Evolutionary conservation across 1,140 invertebrate genomes (phyloP), one percentile per base, ranked within the genome.

Genomic region (Papilio aristodemus): DNA sequence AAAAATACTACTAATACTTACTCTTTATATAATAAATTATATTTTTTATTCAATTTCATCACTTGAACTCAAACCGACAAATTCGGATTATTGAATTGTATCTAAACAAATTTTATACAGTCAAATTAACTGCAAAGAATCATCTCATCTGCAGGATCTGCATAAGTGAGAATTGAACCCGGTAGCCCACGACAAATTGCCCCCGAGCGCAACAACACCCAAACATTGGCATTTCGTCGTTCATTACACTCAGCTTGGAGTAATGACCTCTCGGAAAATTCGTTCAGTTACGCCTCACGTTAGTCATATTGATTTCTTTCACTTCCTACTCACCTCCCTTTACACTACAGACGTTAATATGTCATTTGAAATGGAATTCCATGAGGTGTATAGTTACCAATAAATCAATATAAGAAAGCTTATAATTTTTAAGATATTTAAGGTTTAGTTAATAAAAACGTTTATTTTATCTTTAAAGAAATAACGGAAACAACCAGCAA

Each of bases 261-360:
- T 63, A 71, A 67, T 66, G 74, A 67, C 72, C 72, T 43, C 19
- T 17, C 54, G 64, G 38, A 76, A 74, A 69, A 70, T 73, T 71
- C 69, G 41, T 64, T 54, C 70, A 73, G 38, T 43, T 22, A 41
- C 62, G 37, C 62, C 27, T 64, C 32, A 39, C n/a, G 58, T 58
- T 14, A 39, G 58, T 64, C 11, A 19, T 64, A 43, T 64, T 64
- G 62, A 64, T 64, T 63, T 43, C 69, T 70, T 72, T 59, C 25
- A n/a, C 32, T 70, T 68, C 59, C 59, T 59, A 46, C 50, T 60
- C 54, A 57, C 27, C 66, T 62, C 69, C 22, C 57, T 59, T n/a
- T 9, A 39, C 59, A 17, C 59, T 38, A 62, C 36, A 37, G 17
- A 32, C 9, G 36, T 62, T 62, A 62, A 39, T 32, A 58, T 32